Conservation (phyloP, 2,797 vertebrate genomes). For the Danio tinwini region DNA sequence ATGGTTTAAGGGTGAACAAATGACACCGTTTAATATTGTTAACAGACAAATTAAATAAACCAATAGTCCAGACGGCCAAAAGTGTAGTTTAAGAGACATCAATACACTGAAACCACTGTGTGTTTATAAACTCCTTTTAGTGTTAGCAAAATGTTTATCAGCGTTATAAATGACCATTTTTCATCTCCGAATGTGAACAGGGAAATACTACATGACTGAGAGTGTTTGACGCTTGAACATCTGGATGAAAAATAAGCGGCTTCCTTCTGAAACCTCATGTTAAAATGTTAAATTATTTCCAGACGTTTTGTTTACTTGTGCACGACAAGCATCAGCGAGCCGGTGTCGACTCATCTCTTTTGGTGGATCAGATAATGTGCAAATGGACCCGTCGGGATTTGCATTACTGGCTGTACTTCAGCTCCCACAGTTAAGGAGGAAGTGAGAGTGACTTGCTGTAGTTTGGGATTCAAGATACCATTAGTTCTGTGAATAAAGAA, state of each 20-base stretch:
- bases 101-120: neutral
- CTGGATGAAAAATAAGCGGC: constrained; percentile 9
- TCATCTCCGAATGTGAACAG: neutral
- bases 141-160: neutral
- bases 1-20: neutral
- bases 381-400: constrained; percentile 50
- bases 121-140: neutral
- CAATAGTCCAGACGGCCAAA: neutral
- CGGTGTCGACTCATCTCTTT: constrained; percentile 20
- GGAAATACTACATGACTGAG: neutral
- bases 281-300: constrained; percentile 17
- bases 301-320: constrained; percentile 13
- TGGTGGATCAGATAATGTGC: constrained; percentile 55
- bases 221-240: constrained; percentile 29
- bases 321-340: constrained; percentile 15
- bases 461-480: constrained; percentile 11
- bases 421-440: constrained; percentile 39
- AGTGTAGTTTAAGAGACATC: neutral
- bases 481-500: neutral
- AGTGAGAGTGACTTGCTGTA: neutral
- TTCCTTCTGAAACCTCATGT: constrained; percentile 40
- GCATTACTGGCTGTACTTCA: constrained; percentile 35
- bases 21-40: neutral
- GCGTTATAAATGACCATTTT: neutral
- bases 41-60: neutral